These are phyloP conservation scores for Tenthredo notha DNA, from an alignment of 2,888 invertebrate species.

Conservation along the genomic window DNA sequence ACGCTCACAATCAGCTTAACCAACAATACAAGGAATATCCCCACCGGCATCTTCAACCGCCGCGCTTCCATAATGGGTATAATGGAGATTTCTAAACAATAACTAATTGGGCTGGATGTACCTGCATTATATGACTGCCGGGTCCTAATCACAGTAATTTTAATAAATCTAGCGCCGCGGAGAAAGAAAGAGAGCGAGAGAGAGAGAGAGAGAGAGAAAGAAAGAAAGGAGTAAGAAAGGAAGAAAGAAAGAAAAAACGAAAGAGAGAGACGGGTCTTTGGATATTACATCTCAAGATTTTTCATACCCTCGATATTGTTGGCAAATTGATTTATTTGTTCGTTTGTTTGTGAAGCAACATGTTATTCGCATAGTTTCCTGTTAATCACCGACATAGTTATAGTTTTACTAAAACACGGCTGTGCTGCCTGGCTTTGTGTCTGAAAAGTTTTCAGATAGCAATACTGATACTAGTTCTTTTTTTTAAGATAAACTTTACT, in stretches of 20 bases:
- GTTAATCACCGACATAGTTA: neutral
- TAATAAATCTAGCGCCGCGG: neutral
- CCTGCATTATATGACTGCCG: conserved; percentile 36
- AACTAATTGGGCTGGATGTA: conserved; percentile 53
- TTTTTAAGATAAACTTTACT: neutral
- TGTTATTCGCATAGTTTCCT: conserved; percentile 20
- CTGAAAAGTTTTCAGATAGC: neutral
- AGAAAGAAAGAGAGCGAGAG: conserved; percentile 41
- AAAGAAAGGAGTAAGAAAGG: conserved; percentile 31
- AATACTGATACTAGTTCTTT: neutral
- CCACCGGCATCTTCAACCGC: conserved; percentile 70
- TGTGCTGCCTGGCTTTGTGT: conserved; percentile 34
- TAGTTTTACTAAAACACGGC: conserved; percentile 18
- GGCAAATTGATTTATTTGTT: conserved; percentile 10
- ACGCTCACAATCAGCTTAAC: conserved; percentile 64
- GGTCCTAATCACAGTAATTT: conserved; percentile 22
- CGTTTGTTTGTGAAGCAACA: neutral
- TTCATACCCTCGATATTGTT: conserved; percentile 6
- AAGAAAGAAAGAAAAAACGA: conserved; percentile 25
- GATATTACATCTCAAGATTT: neutral
- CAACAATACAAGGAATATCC: conserved; percentile 74
- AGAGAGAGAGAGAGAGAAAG: conserved; percentile 22
- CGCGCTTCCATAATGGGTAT: conserved; percentile 72
- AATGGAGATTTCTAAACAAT: conserved; percentile 51
- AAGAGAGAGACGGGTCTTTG: conserved; percentile 43